Percentiles rank a stretch among this genome's conserved stretches.
phyloP scores from a whole-genome alignment of 2,113 vertebrate species.

The Glaucomys volans region DNA sequence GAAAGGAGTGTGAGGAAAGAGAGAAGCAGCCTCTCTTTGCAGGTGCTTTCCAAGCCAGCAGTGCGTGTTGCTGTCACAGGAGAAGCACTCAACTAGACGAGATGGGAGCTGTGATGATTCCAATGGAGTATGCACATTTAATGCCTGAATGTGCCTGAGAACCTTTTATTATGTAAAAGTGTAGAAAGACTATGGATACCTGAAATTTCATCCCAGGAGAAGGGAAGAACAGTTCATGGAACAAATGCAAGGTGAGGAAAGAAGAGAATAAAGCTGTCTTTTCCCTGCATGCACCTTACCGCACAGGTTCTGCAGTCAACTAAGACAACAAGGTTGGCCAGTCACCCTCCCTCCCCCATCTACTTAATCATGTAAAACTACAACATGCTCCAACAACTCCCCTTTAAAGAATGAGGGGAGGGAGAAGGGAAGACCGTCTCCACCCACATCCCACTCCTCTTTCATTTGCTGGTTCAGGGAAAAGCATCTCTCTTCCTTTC shows the following conservation, averaged over 20 bases:
- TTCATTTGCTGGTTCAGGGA: background rate
- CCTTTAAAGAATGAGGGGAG: background rate
- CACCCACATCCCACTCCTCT: background rate
- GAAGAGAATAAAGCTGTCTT: background rate
- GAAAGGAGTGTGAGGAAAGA: background rate
- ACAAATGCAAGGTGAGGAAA: background rate
- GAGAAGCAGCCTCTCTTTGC: background rate
- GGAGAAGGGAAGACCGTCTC: background rate
- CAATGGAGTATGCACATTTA: background rate
- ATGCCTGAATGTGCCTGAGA: background rate
- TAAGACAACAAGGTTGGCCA: background rate
- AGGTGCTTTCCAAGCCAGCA: background rate
- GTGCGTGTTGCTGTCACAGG: background rate
- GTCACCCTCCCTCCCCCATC: background rate
- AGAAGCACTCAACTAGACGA: background rate
- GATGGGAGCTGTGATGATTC: background rate
- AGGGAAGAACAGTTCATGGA: background rate
- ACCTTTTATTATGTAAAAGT: background rate
- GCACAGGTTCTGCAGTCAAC: background rate
- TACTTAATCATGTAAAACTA: background rate
- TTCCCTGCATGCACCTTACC: accelerated
- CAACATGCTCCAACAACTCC: background rate
- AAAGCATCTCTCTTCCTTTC: background rate
- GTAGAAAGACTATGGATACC: background rate
- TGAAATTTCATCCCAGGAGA: background rate